phyloP scores from a whole-genome alignment of 2,888 invertebrate genomes.

The Chesias legatella region DNA sequence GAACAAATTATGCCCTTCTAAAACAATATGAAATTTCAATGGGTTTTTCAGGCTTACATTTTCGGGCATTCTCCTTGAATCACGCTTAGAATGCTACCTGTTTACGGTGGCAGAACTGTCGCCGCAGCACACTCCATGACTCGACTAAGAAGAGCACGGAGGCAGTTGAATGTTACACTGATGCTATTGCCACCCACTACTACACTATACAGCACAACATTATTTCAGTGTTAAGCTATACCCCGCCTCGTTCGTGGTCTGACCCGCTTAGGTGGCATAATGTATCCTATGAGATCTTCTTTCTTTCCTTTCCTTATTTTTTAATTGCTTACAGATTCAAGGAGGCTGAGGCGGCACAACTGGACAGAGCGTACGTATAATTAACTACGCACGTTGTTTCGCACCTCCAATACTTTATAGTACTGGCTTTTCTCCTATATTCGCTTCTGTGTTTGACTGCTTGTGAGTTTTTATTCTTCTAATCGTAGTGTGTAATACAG shows the following conservation, averaged over 20 bases:
- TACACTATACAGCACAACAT: conserved; percentile 62
- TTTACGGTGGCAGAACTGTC: conserved; percentile 29
- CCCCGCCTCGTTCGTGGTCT: conserved; percentile 51
- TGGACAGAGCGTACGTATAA: conserved; percentile 91
- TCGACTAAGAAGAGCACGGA: conserved; percentile 18
- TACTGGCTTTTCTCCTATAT: conserved; percentile 42
- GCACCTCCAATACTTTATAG: conserved; percentile 54
- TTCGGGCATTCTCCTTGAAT: too few species aligned
- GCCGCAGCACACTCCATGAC: conserved; percentile 37
- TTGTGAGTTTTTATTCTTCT: conserved; percentile 17
- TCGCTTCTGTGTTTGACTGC: conserved; percentile 38
- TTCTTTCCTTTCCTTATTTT: conserved; percentile 76
- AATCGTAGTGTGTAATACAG: conserved; percentile 11
- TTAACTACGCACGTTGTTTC: conserved; percentile 58
- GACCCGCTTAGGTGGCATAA: conserved; percentile 59
- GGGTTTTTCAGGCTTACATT: too few species aligned
- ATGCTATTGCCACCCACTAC: conserved; percentile 57
- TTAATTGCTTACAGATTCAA: conserved; percentile 90
- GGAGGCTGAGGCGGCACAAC: conserved; percentile 88
- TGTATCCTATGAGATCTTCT: conserved; percentile 54
- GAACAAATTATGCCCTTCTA: too few species aligned
- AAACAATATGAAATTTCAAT: too few species aligned
- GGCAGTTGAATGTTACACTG: conserved; percentile 32
- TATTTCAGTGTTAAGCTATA: conserved; percentile 54
- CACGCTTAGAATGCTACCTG: too few species aligned